Evolutionary conservation across 1,140 invertebrate genomes (phyloP).

Genomic region (Euwallacea fornicatus): DNA sequence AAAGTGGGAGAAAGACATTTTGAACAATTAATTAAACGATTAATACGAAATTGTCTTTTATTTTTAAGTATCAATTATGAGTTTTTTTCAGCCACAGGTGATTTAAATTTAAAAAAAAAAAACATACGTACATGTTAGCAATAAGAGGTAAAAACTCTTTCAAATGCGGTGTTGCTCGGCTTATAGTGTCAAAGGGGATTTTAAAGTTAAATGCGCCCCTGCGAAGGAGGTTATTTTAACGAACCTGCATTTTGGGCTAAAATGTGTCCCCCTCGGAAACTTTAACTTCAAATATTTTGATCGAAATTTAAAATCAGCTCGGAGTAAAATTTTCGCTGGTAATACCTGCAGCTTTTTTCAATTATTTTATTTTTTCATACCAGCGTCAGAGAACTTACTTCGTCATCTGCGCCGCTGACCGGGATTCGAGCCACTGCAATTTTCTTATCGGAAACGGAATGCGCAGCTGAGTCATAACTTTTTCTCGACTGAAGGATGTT

Average conservation of each 20-base stretch:
- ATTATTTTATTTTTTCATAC: too few species aligned
- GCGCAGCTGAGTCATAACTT: too few species aligned
- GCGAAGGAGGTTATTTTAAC: background rate
- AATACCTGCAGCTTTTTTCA: background rate
- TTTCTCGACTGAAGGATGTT: too few species aligned
- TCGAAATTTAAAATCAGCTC: background rate
- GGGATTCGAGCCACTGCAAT: too few species aligned
- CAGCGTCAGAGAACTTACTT: too few species aligned
- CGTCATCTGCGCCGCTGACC: too few species aligned
- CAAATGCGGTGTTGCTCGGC: background rate
- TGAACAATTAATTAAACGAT: background rate
- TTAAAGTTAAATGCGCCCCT: background rate
- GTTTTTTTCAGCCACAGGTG: background rate
- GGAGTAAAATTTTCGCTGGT: background rate
- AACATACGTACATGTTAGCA: background rate
- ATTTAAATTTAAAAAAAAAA: background rate
- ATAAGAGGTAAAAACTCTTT: background rate
- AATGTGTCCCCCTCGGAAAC: background rate
- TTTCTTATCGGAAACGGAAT: too few species aligned
- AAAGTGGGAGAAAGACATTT: background rate
- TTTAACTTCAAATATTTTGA: background rate
- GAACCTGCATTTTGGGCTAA: background rate
- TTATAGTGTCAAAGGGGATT: background rate
- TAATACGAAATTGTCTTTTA: background rate
- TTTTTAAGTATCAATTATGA: background rate